These are phyloP conservation scores for Cryptocephalus moraei DNA, from an alignment of 2,888 invertebrate species.

Conservation along the genomic window DNA sequence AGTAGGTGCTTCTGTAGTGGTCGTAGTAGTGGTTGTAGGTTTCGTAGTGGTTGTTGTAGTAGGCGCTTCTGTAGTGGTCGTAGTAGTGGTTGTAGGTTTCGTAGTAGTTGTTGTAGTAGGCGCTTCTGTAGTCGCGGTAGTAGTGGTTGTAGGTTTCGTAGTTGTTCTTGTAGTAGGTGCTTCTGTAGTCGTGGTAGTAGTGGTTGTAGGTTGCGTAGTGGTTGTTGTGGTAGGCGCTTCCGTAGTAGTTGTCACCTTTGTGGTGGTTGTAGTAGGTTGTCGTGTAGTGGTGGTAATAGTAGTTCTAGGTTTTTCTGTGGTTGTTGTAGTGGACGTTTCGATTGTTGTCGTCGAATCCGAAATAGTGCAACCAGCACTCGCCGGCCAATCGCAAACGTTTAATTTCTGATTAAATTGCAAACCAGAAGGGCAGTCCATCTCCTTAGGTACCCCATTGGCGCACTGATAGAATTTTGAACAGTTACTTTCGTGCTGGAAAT, in stretches of 20 bases:
- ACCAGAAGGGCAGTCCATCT: constrained; percentile 1
- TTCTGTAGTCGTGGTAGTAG: neutral
- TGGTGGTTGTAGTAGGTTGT: neutral
- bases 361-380: constrained; percentile 1
- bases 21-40: neutral
- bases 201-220: neutral
- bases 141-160: neutral
- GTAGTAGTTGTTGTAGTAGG: neutral
- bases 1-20: neutral
- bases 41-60: neutral
- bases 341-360: neutral
- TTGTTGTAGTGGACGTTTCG: neutral
- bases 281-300: neutral
- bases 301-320: neutral
- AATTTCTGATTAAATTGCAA: constrained; percentile 4
- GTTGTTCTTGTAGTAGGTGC: neutral
- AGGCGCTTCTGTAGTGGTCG: neutral
- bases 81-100: neutral
- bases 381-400: constrained; percentile 6
- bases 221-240: neutral
- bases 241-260: neutral
- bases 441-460: constrained; percentile 5
- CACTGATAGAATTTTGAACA: constrained; percentile 10
- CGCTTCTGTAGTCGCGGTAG: neutral
- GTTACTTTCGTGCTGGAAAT: constrained; percentile 1